phyloP scores from a whole-genome alignment of 2,113 vertebrate species.

The Rhinoderma darwinii region DNA sequence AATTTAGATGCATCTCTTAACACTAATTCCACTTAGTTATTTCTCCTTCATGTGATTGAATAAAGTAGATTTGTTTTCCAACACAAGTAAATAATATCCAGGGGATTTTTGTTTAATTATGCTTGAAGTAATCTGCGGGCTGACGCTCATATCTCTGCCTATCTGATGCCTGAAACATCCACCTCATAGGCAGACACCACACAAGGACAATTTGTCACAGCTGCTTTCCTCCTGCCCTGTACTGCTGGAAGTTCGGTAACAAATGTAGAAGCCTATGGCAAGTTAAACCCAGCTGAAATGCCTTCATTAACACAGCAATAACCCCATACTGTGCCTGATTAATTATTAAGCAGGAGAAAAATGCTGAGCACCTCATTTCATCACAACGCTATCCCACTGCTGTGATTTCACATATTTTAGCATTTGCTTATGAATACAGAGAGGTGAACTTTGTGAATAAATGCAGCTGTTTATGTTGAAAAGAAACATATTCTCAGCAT shows the following conservation, averaged over 20 bases:
- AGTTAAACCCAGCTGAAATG: conserved; percentile 23
- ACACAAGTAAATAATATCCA: conserved; percentile 44
- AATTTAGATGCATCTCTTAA: not conserved
- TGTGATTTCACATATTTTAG: conserved; percentile 51
- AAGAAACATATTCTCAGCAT: conserved; percentile 23
- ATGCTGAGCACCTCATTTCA: conserved; percentile 14
- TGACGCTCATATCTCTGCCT: conserved; percentile 2
- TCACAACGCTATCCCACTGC: conserved; percentile 45
- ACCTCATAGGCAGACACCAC: conserved; percentile 46
- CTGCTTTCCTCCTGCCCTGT: conserved; percentile 31
- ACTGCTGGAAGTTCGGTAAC: conserved; percentile 52
- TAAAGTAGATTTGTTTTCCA: conserved; percentile 40
- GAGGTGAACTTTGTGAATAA: not conserved
- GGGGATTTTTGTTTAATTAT: conserved; percentile 40
- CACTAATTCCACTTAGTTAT: conserved; percentile 3
- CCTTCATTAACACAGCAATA: conserved; percentile 5
- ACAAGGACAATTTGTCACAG: not conserved
- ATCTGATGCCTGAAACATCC: conserved; percentile 38
- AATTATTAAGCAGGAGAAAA: conserved; percentile 41
- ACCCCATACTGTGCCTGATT: conserved; percentile 13
- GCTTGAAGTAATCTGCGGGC: conserved; percentile 40
- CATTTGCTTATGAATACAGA: conserved; percentile 34
- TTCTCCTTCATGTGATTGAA: conserved; percentile 3
- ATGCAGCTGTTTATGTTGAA: conserved; percentile 39
- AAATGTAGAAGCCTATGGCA: conserved; percentile 54